These are phyloP conservation scores for Micrasema longulum DNA, from an alignment of 1,140 invertebrate genomes.

Conservation along the genomic window DNA sequence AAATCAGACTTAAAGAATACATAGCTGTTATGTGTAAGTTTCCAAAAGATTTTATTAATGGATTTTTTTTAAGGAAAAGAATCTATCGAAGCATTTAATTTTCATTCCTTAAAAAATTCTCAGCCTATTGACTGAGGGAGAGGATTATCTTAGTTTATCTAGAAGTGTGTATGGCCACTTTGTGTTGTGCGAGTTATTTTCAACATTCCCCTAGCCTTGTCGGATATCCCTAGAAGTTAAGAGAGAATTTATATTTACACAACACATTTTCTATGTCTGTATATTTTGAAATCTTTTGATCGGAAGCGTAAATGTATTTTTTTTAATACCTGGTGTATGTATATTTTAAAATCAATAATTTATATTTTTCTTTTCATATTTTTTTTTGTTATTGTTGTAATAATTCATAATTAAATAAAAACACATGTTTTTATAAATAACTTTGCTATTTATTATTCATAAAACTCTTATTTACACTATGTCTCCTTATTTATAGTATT, in stretches of 20 bases:
- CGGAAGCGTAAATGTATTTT: not conserved
- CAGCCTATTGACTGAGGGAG: no score
- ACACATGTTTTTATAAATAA: conserved; percentile 33
- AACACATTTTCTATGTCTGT: conserved; percentile 4
- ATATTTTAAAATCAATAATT: conserved; percentile 27
- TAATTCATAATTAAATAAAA: conserved; percentile 24
- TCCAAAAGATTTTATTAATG: conserved; percentile 1
- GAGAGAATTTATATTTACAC: conserved; percentile 30
- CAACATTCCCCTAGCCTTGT: no score
- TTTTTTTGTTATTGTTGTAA: conserved; percentile 49
- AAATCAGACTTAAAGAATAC: conserved; percentile 7
- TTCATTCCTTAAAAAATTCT: conserved; percentile 9
- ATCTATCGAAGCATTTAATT: conserved; percentile 16
- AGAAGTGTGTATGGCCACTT: no score
- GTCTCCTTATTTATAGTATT: no score
- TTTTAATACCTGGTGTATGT: conserved; percentile 37
- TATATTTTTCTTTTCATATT: conserved; percentile 5
- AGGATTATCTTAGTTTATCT: no score
- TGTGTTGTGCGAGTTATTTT: no score
- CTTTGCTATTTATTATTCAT: no score
- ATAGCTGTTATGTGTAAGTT: not conserved
- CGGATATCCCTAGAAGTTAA: no score
- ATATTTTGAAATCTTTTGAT: conserved; percentile 6
- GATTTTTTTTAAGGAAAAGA: no score
- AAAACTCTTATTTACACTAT: no score